Conservation (phyloP, 2,797 vertebrate species). For the Ctenosaura bakeri region DNA sequence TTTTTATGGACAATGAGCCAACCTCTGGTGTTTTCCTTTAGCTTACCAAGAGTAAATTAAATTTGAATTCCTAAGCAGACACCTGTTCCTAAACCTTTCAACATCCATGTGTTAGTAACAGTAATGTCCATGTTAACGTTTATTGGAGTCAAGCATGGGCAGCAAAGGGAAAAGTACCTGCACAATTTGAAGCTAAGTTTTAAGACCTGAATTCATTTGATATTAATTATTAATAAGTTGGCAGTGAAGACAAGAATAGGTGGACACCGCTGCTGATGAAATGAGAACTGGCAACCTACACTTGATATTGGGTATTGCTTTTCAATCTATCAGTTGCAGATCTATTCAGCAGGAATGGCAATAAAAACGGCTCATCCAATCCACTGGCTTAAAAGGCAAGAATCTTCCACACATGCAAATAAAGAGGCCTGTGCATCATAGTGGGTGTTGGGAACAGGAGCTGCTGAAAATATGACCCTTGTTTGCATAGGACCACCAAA, state of each 20-base stretch:
- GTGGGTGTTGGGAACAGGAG: background rate
- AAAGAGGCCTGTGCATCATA: too few species aligned
- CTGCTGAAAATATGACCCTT: background rate
- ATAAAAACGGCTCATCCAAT: background rate
- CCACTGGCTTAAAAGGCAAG: background rate
- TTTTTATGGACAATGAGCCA: background rate
- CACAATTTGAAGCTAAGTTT: background rate
- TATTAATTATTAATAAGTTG: background rate
- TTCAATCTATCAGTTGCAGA: background rate
- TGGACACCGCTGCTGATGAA: background rate
- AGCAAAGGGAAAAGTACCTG: background rate
- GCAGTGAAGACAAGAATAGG: background rate
- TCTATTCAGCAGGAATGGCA: background rate
- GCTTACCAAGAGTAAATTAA: background rate
- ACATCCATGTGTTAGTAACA: background rate
- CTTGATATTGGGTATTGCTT: background rate
- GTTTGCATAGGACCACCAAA: background rate
- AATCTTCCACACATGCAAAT: background rate
- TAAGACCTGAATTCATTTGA: background rate
- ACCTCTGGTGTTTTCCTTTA: too few species aligned
- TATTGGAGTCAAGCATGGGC: background rate
- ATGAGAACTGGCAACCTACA: background rate
- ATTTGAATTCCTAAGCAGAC: background rate
- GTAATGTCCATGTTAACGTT: background rate
- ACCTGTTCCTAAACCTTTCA: background rate